A percentile compares a stretch with the other conserved stretches of the same genome.
These are phyloP conservation scores for Sebastiscus albofasciatus DNA, from an alignment of 2,797 vertebrate species.

Conservation along the genomic window DNA sequence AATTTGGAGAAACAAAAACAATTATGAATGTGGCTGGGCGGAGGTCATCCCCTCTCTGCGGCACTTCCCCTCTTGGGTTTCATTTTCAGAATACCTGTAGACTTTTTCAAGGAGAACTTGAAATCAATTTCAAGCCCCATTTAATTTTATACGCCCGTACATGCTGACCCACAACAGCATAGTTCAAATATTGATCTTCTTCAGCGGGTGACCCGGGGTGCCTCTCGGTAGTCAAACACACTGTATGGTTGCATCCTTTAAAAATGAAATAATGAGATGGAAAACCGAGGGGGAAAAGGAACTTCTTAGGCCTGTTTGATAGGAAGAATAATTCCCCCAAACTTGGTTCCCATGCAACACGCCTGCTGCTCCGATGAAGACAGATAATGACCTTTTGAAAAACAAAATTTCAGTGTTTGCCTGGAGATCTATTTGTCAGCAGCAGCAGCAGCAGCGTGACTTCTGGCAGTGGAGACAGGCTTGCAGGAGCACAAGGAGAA, in stretches of 20 bases:
- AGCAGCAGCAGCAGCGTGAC: constrained; percentile 37
- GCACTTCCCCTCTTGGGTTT: constrained; percentile 31
- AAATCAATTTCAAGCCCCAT: constrained; percentile 84
- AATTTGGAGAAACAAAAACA: constrained; percentile 71
- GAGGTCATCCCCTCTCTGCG: constrained; percentile 58
- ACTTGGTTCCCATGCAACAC: constrained; percentile 30
- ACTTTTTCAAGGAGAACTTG: constrained; percentile 71
- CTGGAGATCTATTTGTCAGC: constrained; percentile 63
- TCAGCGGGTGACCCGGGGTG: constrained; percentile 60
- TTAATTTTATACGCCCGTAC: constrained; percentile 78
- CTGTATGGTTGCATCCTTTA: constrained; percentile 32
- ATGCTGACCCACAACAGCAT: constrained; percentile 68
- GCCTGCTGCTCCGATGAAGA: constrained; percentile 51
- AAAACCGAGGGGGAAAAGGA: background rate
- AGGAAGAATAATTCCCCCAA: constrained; percentile 21
- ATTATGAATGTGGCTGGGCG: constrained; percentile 56
- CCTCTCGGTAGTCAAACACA: constrained; percentile 60
- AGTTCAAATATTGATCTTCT: constrained; percentile 79
- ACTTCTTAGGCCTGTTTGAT: constrained; percentile 2
- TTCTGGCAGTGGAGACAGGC: constrained; percentile 27
- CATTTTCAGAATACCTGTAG: constrained; percentile 63
- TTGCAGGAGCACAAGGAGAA: constrained; percentile 48
- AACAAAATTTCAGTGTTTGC: constrained; percentile 62
- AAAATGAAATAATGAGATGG: constrained; percentile 30
- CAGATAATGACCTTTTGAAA: constrained; percentile 73